Base-by-base conservation (phyloP, 2,113 vertebrate species). In the Siniperca knerii region DNA sequence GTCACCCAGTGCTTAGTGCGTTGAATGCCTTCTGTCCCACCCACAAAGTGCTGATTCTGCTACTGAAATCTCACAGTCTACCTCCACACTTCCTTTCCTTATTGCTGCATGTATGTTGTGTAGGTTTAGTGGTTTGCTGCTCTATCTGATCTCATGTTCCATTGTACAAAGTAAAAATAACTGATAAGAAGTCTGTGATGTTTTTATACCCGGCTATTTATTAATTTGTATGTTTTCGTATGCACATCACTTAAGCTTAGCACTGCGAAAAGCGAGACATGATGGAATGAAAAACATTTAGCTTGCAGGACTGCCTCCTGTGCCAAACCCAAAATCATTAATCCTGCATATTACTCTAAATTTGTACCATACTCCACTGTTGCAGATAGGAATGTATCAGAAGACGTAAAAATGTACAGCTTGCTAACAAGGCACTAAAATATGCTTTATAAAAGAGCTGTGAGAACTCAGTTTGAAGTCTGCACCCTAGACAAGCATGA, bases 351-450 rank as follows among this genome's bases (percentile, higher is more conserved):
- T 40, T 20, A 3, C 42, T 42, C 5, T 35, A 64, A 57, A 80
- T 60, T 20, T 68, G 29, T 72, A 13, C 64, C 74, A 35, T 20
- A 42, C 75, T 29, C 29, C 54, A 21, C 33, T 23, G 69, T 46
- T 76, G 60, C 55, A 75, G 54, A 73, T 2, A 29, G 40, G 35
- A 80, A 74, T 65, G 65, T 18, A 70, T 80, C 18, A 35, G 9
- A 29, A 33, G 37, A 48, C 37, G 68, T 33, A 46, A 76, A 77
- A 78, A 75, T 74, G 58, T 81, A 86, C 54, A 29, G 70, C 25
- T 21, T 23, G 29, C 87, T 88, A 81, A 92, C 82, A 55, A 77
- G 57, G 61, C 42, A 37, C 50, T 82, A 81, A 88, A 87, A 83
- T 46, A 55, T n/a, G 67, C 13, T 33, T 18, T 6, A 37, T 35